Evolutionary conservation across 2,797 vertebrate species (phyloP).

Genomic region (Spinus olivaceus): DNA sequence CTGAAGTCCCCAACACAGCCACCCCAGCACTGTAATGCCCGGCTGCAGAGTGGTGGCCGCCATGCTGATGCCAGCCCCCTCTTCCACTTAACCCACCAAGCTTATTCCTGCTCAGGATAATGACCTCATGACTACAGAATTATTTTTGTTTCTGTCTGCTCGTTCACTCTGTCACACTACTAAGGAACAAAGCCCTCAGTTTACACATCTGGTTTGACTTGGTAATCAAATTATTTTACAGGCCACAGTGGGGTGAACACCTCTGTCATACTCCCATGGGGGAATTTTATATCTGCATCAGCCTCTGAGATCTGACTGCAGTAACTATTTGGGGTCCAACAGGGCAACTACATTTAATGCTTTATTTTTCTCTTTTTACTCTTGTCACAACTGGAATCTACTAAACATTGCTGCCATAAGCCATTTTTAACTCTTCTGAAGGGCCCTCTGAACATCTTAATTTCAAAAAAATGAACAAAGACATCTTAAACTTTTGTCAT

Average conservation of each 20-base stretch:
- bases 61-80: background rate
- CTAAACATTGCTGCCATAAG: background rate
- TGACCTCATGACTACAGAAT: background rate
- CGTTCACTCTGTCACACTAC: background rate
- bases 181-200: background rate
- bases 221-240: background rate
- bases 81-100: background rate
- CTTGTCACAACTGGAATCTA: background rate
- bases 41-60: background rate
- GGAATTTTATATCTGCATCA: background rate
- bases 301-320: background rate
- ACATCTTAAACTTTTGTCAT: background rate
- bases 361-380: background rate
- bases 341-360: background rate
- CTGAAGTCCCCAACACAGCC: background rate
- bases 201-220: background rate
- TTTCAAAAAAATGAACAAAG: background rate
- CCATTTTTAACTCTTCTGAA: background rate
- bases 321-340: background rate
- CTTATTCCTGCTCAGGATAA: background rate
- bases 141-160: background rate
- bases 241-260: fast-evolving
- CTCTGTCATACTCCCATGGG: background rate
- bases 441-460: background rate
- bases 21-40: fast-evolving